Conservation (phyloP, 2,113 vertebrate genomes). For the Pleuronectes platessa region DNA sequence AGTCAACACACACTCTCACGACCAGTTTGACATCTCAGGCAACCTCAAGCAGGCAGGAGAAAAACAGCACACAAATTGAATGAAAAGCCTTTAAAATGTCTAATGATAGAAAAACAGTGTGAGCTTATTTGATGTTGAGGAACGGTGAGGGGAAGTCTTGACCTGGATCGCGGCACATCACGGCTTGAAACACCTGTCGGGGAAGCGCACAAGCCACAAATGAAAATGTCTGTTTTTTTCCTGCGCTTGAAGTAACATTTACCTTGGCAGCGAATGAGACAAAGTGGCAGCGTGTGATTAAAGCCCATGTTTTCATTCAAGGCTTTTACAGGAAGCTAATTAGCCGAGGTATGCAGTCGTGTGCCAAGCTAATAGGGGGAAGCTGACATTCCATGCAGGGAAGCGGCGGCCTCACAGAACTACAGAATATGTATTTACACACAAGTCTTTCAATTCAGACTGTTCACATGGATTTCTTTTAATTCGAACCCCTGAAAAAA, state of each 20-base stretch:
- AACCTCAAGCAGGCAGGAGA: constrained; percentile 45
- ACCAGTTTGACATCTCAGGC: constrained; percentile 61
- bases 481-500: constrained; percentile 13
- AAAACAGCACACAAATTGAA: constrained; percentile 63
- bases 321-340: constrained; percentile 95
- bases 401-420: constrained; percentile 83
- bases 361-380: constrained; percentile 86
- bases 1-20: constrained; percentile 65
- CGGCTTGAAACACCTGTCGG: constrained; percentile 77
- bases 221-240: constrained; percentile 50
- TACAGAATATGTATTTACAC: constrained; percentile 87
- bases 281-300: constrained; percentile 90
- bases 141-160: constrained; percentile 76
- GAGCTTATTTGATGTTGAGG: constrained; percentile 80
- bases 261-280: constrained; percentile 92
- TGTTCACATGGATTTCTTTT: constrained; percentile 13
- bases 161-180: constrained; percentile 68
- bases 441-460: constrained; percentile 44
- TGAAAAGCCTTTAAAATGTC: constrained; percentile 62
- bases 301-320: constrained; percentile 89
- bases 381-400: constrained; percentile 87
- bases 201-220: constrained; percentile 77
- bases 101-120: constrained; percentile 64
- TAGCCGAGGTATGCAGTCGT: constrained; percentile 88
- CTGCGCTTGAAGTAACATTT: constrained; percentile 87